Percentiles rank a stretch among this genome's conserved stretches.
phyloP scores from a whole-genome alignment of 2,888 invertebrate species.

The Volucella inflata region DNA sequence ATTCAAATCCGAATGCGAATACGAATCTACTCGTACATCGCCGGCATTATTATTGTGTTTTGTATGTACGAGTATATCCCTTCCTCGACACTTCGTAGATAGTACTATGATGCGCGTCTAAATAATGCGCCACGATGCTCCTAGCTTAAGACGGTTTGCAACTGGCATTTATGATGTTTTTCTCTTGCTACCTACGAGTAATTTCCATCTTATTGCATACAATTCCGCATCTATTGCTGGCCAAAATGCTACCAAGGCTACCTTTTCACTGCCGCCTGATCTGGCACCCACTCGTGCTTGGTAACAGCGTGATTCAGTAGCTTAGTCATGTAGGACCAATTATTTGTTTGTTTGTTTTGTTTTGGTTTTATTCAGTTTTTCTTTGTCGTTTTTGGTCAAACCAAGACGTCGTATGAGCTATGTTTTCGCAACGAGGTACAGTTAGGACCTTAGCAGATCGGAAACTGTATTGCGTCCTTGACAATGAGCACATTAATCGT shows the following conservation, averaged over 20 bases:
- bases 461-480: constrained; percentile 51
- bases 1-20: constrained; percentile 40
- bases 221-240: constrained; percentile 42
- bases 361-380: too few relatives aligned
- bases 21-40: constrained; percentile 59
- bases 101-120: constrained; percentile 31
- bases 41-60: constrained; percentile 59
- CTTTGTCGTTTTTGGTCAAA: not conserved
- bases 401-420: constrained; percentile 66
- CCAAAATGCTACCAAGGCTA: constrained; percentile 1
- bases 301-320: constrained; percentile 69
- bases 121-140: constrained; percentile 52
- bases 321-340: constrained; percentile 69
- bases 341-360: constrained; percentile 29
- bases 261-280: constrained; percentile 55
- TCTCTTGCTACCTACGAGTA: constrained; percentile 24
- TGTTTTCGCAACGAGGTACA: constrained; percentile 64
- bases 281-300: constrained; percentile 44
- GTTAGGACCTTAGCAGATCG: constrained; percentile 37
- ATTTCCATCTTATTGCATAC: constrained; percentile 39
- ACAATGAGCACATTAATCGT: constrained; percentile 73
- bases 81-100: not conserved
- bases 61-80: not conserved
- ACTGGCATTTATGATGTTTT: constrained; percentile 71
- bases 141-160: constrained; percentile 34